Conservation (phyloP, 1,140 invertebrate genomes). For the Matsumurasca onukii region DNA sequence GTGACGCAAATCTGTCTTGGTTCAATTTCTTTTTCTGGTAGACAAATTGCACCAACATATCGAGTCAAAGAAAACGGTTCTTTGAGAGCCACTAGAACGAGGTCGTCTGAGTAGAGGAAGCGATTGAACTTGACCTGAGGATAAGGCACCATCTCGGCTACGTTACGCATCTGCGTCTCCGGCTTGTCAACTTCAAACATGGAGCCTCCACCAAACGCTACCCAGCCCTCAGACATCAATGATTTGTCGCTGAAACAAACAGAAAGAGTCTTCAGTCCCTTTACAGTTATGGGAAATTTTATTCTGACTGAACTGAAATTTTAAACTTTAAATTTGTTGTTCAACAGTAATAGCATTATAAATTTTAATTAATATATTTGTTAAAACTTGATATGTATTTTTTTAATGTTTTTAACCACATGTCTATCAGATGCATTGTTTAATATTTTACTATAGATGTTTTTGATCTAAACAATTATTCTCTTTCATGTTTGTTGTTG, state of each 20-base stretch:
- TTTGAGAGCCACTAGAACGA: slow-evolving; percentile 55
- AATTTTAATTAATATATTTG: too few relatives aligned
- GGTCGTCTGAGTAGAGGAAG: slow-evolving; percentile 59
- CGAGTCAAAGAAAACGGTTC: slow-evolving; percentile 54
- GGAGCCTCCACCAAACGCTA: slow-evolving; percentile 51
- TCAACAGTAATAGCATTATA: too few relatives aligned
- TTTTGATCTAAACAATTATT: too few relatives aligned
- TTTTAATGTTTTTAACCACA: too few relatives aligned
- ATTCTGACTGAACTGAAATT: too few relatives aligned
- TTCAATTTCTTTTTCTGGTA: slow-evolving; percentile 49
- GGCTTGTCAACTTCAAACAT: slow-evolving; percentile 44
- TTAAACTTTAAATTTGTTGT: too few relatives aligned
- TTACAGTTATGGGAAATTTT: too few relatives aligned
- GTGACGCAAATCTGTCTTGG: slow-evolving; percentile 58
- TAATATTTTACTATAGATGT: too few relatives aligned
- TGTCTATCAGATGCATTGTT: too few relatives aligned
- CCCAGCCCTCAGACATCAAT: slow-evolving; percentile 44
- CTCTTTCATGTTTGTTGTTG: too few relatives aligned
- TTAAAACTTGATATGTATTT: too few relatives aligned
- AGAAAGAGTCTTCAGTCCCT: too few relatives aligned
- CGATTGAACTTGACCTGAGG: slow-evolving; percentile 62
- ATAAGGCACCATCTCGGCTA: slow-evolving; percentile 56
- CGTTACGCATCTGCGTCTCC: slow-evolving; percentile 45
- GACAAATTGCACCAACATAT: slow-evolving; percentile 58
- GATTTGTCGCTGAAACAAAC: slow-evolving; percentile 44